phyloP scores from a whole-genome alignment of 2,113 vertebrate genomes.

The Muntiacus muntjak region DNA sequence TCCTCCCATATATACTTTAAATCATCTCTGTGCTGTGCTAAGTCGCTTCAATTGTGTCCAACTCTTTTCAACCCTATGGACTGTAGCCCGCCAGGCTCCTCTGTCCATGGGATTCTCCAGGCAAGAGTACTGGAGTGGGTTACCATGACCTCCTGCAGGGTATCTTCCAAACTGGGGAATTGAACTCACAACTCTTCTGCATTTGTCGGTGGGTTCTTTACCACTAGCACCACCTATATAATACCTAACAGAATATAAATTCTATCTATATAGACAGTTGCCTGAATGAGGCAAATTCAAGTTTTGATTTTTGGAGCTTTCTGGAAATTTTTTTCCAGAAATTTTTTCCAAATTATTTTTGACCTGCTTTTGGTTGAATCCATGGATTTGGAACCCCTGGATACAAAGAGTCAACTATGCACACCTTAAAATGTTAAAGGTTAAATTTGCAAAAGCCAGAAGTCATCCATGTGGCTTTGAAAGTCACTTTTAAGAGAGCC shows the following conservation, averaged over 20 bases:
- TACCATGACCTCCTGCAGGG: neutral
- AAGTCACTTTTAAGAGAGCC: neutral
- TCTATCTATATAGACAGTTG: neutral
- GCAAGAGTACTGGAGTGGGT: neutral
- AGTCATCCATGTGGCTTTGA: neutral
- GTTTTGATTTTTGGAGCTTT: neutral
- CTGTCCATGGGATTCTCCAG: neutral
- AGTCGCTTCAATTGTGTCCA: neutral
- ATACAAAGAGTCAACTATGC: neutral
- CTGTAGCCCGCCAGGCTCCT: neutral
- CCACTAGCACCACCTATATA: neutral
- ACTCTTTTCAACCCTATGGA: neutral
- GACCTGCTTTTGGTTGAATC: neutral
- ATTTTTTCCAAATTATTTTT: neutral
- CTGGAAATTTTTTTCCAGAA: neutral
- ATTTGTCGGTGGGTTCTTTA: rapidly evolving
- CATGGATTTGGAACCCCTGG: neutral
- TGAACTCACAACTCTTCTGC: neutral
- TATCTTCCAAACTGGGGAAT: rapidly evolving
- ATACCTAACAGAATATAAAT: neutral
- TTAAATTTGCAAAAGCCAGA: neutral
- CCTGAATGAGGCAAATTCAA: neutral
- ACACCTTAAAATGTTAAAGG: neutral
- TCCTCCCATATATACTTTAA: neutral
- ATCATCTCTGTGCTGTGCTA: neutral